Percentiles rank a stretch among this genome's conserved stretches.
phyloP scores from a whole-genome alignment of 2,888 invertebrate genomes.

The Leptinotarsa rubiginosa region DNA sequence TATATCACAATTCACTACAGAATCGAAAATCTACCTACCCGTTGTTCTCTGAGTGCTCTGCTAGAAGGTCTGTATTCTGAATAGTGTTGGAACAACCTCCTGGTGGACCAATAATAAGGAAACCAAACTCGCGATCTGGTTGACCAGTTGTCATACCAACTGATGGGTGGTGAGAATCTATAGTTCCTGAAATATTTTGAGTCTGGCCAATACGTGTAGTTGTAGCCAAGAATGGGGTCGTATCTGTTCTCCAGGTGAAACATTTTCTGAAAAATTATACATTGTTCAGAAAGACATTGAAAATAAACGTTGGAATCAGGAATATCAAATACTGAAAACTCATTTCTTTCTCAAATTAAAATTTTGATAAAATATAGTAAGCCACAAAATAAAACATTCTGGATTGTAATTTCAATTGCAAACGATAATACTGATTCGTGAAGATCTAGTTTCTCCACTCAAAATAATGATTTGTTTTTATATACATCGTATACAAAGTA shows the following conservation, averaged over 20 bases:
- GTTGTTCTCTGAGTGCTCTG: conserved; percentile 55
- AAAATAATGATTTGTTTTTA: too few relatives aligned
- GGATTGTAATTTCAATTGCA: too few relatives aligned
- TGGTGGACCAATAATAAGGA: conserved; percentile 56
- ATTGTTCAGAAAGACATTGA: background rate
- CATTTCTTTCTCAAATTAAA: too few relatives aligned
- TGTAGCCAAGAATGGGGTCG: conserved; percentile 53
- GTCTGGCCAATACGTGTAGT: conserved; percentile 54
- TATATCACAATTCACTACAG: background rate
- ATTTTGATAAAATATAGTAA: too few relatives aligned
- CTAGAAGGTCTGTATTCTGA: conserved; percentile 55
- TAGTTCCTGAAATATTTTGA: conserved; percentile 56
- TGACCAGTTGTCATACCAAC: conserved; percentile 51
- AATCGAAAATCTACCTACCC: conserved; percentile 51
- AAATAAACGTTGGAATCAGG: background rate
- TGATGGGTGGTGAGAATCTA: conserved; percentile 53
- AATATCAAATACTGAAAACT: too few relatives aligned
- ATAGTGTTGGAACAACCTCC: conserved; percentile 53
- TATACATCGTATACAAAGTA: too few relatives aligned
- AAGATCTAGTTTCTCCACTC: too few relatives aligned
- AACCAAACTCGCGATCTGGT: conserved; percentile 53
- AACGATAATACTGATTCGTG: too few relatives aligned
- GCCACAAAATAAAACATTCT: too few relatives aligned
- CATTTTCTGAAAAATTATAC: conserved; percentile 34
- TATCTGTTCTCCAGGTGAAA: conserved; percentile 49